Evolutionary conservation across 2,113 vertebrate species (phyloP).

Genomic region (Paracanthobrama guichenoti): DNA sequence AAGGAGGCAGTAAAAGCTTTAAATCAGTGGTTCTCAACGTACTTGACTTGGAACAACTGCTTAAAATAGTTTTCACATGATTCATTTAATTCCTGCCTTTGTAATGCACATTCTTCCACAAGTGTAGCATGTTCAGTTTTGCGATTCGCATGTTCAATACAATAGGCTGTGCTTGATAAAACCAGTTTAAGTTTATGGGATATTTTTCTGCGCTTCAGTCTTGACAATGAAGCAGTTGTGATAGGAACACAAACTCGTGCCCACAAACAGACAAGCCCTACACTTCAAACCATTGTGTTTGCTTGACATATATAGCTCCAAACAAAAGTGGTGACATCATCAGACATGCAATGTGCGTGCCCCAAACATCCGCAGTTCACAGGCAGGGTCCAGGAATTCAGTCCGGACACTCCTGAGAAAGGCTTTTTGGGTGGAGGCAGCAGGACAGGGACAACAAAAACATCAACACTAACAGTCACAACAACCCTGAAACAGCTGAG

Average conservation of each 20-base stretch:
- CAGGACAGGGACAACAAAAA: constrained; percentile 41
- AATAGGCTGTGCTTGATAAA: constrained; percentile 41
- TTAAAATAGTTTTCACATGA: constrained; percentile 8
- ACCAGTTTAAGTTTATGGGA: background rate
- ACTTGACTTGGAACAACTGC: background rate
- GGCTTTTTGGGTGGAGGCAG: constrained; percentile 47
- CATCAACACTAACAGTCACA: constrained; percentile 14
- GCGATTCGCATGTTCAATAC: constrained; percentile 44
- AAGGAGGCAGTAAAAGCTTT: constrained; percentile 40
- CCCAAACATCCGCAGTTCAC: constrained; percentile 52
- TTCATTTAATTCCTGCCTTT: background rate
- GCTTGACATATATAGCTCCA: constrained; percentile 51
- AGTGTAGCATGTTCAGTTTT: background rate
- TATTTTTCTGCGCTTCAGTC: constrained; percentile 30
- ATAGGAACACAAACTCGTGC: constrained; percentile 31
- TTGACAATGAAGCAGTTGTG: constrained; percentile 40
- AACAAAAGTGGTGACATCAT: constrained; percentile 60
- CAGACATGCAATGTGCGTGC: constrained; percentile 44
- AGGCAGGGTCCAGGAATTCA: constrained; percentile 52
- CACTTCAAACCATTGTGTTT: constrained; percentile 54
- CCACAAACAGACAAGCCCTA: constrained; percentile 27
- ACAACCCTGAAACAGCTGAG: background rate
- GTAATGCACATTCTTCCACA: constrained; percentile 13
- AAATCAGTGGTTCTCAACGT: background rate
- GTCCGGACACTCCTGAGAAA: constrained; percentile 28